Conservation (phyloP, 2,113 vertebrate species). For the Centropristis striata region DNA sequence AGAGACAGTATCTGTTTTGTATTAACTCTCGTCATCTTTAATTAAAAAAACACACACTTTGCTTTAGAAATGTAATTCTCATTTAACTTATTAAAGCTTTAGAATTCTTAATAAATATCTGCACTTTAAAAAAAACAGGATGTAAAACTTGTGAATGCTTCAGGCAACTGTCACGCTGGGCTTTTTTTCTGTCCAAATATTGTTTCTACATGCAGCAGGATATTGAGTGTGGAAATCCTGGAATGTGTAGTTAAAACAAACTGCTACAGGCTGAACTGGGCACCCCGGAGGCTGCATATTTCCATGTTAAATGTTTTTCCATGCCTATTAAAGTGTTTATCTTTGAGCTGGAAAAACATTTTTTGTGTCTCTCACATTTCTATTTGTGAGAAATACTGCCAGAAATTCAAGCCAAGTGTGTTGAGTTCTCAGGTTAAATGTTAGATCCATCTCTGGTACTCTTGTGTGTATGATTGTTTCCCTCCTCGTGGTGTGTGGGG, state of each 20-base stretch:
- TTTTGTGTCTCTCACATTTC: neutral
- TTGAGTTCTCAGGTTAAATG: conserved; percentile 1
- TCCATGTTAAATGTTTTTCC: neutral
- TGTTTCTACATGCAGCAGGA: conserved; percentile 27
- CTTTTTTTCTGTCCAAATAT: conserved; percentile 49
- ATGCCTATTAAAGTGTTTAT: neutral
- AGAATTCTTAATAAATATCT: neutral
- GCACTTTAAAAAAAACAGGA: neutral
- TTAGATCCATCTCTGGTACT: neutral
- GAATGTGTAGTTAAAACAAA: conserved; percentile 39
- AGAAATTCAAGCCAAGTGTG: neutral
- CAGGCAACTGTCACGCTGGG: neutral
- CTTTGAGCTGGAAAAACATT: conserved; percentile 14
- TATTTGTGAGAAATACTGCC: neutral
- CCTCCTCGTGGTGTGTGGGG: neutral
- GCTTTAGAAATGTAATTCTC: neutral
- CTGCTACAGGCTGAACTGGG: neutral
- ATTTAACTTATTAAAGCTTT: neutral
- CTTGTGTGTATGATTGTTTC: conserved; percentile 1
- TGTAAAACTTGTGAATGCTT: neutral
- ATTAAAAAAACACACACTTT: neutral
- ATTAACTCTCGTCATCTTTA: too few species aligned
- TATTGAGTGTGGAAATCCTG: conserved; percentile 38
- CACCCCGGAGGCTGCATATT: neutral
- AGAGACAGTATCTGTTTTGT: too few species aligned